Evolutionary conservation across 2,888 invertebrate genomes (phyloP).

Genomic region (Ramazzottius varieornatus): DNA sequence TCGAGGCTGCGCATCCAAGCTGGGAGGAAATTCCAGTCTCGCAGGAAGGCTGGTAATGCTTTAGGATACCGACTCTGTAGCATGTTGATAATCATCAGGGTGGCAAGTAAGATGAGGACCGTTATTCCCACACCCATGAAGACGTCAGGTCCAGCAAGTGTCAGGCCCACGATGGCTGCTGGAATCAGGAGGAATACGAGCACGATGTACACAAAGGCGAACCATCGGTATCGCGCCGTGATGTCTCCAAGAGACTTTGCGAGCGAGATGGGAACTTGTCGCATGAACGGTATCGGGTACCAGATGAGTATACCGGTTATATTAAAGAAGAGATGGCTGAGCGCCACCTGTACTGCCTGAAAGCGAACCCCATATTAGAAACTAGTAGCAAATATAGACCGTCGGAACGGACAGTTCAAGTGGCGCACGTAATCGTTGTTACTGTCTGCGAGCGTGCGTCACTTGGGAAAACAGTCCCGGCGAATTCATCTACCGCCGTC

Average conservation of each 20-base stretch:
- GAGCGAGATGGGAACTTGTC: constrained; percentile 20
- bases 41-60: constrained; percentile 14
- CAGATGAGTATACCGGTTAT: constrained; percentile 19
- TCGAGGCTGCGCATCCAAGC: constrained; percentile 16
- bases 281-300: constrained; percentile 23
- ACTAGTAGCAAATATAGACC: too few relatives aligned
- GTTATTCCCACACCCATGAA: constrained; percentile 11
- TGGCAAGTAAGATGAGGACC: constrained; percentile 10
- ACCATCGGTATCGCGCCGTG: constrained; percentile 26
- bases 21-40: constrained; percentile 19
- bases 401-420: too few relatives aligned
- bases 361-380: too few relatives aligned
- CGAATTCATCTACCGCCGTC: too few relatives aligned
- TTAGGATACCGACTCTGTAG: constrained; percentile 14
- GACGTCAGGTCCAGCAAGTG: constrained; percentile 11
- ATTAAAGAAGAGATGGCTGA: constrained; percentile 9
- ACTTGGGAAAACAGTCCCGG: too few relatives aligned
- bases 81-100: constrained; percentile 16
- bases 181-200: constrained; percentile 15
- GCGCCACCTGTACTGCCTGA: constrained; percentile 9
- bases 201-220: constrained; percentile 20
- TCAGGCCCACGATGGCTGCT: constrained; percentile 12
- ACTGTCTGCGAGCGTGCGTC: too few relatives aligned
- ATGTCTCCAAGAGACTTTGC: constrained; percentile 23
- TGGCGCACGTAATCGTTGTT: too few relatives aligned